Evolutionary conservation across 2,888 invertebrate species (phyloP).

Genomic region (Sthenelais limicola): DNA sequence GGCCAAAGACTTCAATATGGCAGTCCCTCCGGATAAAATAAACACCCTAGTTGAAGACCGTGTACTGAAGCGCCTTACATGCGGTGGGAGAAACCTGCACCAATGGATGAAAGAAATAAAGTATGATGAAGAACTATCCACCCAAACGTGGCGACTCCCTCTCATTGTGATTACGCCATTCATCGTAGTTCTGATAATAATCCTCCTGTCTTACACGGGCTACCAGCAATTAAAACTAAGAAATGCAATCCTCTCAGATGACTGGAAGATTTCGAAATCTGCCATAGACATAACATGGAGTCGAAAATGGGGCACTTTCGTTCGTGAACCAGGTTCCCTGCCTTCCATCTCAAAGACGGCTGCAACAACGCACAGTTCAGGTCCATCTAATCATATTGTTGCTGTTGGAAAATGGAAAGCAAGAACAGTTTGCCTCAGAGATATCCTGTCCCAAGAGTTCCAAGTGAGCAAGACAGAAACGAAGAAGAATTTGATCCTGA

Average conservation of each 20-base stretch:
- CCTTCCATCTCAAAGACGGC: constrained; percentile 22
- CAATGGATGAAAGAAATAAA: constrained; percentile 53
- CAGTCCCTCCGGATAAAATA: constrained; percentile 55
- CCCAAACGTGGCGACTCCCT: constrained; percentile 57
- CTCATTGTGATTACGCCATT: constrained; percentile 53
- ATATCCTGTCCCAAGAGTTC: constrained; percentile 3
- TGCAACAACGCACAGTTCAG: constrained; percentile 12
- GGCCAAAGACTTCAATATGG: constrained; percentile 53
- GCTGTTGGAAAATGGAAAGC: constrained; percentile 40
- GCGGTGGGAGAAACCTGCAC: constrained; percentile 55
- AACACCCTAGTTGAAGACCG: constrained; percentile 46
- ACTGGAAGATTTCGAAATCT: constrained; percentile 44
- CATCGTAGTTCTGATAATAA: constrained; percentile 47
- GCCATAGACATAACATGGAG: constrained; percentile 37
- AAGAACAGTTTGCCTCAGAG: constrained; percentile 31
- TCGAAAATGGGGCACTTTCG: constrained; percentile 5
- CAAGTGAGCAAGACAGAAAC: neutral
- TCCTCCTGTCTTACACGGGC: constrained; percentile 54
- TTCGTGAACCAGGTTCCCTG: neutral
- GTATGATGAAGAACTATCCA: constrained; percentile 46
- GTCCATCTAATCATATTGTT: constrained; percentile 11
- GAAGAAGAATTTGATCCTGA: constrained; percentile 43
- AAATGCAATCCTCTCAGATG: constrained; percentile 46
- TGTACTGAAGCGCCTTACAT: constrained; percentile 58
- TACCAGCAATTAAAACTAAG: constrained; percentile 51